Evolutionary conservation across 2,888 invertebrate species (phyloP).

Genomic region (Eueremaeus valkanovi): DNA sequence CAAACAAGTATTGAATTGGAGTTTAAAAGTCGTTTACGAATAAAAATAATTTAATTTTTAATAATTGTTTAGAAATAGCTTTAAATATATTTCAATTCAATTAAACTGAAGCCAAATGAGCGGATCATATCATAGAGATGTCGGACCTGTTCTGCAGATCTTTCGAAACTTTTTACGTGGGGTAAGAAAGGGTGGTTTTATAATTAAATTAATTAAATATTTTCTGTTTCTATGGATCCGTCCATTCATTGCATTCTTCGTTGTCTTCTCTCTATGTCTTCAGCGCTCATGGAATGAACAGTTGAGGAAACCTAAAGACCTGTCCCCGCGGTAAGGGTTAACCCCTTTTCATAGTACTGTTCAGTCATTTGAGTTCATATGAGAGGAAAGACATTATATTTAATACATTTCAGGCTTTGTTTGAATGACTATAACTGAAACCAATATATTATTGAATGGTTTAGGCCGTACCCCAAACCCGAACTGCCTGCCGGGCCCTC

Average conservation of each 20-base stretch:
- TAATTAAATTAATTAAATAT: not conserved
- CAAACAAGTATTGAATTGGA: no score
- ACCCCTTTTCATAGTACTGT: no score
- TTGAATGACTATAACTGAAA: not conserved
- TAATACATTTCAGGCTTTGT: not conserved
- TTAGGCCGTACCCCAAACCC: conserved; percentile 75
- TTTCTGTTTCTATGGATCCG: no score
- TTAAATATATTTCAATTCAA: not conserved
- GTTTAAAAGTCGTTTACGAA: no score
- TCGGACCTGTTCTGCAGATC: conserved; percentile 19
- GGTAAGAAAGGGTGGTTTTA: not conserved
- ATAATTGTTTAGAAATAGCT: no score
- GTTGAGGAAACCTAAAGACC: not conserved
- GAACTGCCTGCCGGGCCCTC: conserved; percentile 74
- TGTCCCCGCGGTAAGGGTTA: conserved; percentile 6
- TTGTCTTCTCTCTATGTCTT: no score
- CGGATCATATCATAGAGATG: not conserved
- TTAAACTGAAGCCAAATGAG: not conserved
- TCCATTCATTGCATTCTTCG: no score
- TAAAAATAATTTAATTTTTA: no score
- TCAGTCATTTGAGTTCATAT: no score
- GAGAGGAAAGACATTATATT: not conserved
- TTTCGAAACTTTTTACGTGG: not conserved
- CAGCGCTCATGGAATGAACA: conserved; percentile 23
- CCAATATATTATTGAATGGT: not conserved